phyloP scores from a whole-genome alignment of 2,797 vertebrate species.

The Tragopan temminckii region DNA sequence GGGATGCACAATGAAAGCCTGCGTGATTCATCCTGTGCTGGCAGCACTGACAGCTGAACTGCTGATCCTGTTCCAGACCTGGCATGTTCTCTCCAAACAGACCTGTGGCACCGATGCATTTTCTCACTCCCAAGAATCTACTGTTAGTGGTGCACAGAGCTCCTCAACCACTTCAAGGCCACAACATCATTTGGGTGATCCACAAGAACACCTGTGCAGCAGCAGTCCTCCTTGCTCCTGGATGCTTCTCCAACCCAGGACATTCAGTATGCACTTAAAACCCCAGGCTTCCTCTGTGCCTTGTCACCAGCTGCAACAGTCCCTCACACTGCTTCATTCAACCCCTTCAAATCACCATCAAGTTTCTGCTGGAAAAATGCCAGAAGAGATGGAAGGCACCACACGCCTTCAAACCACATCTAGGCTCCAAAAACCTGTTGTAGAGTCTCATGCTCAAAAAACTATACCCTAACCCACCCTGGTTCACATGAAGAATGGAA shows the following conservation, averaged over 20 bases:
- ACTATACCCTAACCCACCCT: background rate
- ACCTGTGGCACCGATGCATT: background rate
- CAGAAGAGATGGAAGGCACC: background rate
- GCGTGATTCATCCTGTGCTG: background rate
- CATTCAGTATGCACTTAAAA: background rate
- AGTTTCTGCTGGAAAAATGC: background rate
- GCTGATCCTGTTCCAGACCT: background rate
- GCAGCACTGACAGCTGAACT: background rate
- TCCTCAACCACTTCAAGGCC: background rate
- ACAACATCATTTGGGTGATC: background rate
- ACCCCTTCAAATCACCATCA: background rate
- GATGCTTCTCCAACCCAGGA: background rate
- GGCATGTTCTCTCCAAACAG: background rate
- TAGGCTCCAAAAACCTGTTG: background rate
- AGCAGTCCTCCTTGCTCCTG: background rate
- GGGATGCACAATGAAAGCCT: background rate
- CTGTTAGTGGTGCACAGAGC: background rate
- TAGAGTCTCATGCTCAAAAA: fast-evolving
- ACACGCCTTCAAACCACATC: background rate
- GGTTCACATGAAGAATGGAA: background rate
- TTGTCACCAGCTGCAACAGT: background rate
- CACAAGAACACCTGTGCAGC: background rate
- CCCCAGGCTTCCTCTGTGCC: background rate
- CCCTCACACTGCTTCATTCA: background rate
- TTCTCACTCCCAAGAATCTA: background rate